Percentiles rank a stretch among this genome's conserved stretches.
Evolutionary conservation across 2,888 invertebrate species (phyloP).

Genomic region (Acanthoscelides obtectus): DNA sequence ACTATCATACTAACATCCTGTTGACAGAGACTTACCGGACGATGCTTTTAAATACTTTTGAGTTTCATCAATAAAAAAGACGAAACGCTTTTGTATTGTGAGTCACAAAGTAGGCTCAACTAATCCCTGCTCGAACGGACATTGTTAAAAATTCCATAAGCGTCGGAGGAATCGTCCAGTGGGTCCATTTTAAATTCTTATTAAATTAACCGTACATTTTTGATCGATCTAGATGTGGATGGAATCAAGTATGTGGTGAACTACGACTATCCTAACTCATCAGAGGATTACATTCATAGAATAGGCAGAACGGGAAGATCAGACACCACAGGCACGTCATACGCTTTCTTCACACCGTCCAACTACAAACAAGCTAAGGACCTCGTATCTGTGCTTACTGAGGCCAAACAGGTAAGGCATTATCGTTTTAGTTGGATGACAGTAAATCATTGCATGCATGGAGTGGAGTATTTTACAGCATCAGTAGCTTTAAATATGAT

Average conservation of each 20-base stretch:
- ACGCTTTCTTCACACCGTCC: constrained; percentile 89
- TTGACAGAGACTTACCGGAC: neutral
- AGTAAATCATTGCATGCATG: constrained; percentile 54
- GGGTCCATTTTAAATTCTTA: neutral
- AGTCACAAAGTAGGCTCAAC: no score
- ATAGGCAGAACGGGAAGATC: constrained; percentile 91
- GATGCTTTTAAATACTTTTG: no score
- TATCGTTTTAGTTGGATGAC: neutral
- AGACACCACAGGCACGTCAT: constrained; percentile 84
- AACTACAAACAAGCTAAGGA: constrained; percentile 86
- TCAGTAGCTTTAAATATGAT: neutral
- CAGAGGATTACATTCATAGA: constrained; percentile 93
- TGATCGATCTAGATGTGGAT: constrained; percentile 71
- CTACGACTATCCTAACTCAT: constrained; percentile 92
- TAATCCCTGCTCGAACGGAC: no score
- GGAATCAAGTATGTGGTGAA: constrained; percentile 95
- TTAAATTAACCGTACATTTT: neutral
- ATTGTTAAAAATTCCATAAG: no score
- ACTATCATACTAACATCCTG: neutral
- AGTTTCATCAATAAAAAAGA: no score
- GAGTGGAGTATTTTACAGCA: no score
- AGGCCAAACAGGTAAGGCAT: constrained; percentile 80
- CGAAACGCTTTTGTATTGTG: no score
- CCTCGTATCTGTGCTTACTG: constrained; percentile 79
- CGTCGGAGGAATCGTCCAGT: neutral